phyloP scores from a whole-genome alignment of 2,113 vertebrate species.

The Antigone vipio region DNA sequence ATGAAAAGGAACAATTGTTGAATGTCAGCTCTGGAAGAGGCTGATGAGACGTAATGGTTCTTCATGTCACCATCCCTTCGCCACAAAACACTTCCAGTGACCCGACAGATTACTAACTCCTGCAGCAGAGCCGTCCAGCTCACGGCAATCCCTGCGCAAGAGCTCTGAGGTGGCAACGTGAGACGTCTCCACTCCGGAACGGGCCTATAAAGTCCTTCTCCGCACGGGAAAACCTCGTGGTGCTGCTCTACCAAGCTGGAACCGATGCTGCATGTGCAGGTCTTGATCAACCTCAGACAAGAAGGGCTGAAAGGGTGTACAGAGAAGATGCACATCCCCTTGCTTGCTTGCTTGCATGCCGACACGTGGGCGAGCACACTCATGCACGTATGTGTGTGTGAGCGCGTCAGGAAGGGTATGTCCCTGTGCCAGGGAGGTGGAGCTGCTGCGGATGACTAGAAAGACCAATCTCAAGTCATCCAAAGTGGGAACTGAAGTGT shows the following conservation, averaged over 20 bases:
- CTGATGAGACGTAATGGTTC: neutral
- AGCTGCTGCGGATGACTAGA: neutral
- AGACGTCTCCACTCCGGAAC: neutral
- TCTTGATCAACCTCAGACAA: neutral
- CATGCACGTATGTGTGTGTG: neutral
- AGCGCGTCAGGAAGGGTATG: neutral
- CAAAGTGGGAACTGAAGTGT: neutral
- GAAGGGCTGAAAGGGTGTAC: neutral
- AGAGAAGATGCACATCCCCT: accelerated
- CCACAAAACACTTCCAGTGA: neutral
- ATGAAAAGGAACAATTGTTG: neutral
- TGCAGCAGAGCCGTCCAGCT: neutral
- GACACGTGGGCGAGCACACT: neutral
- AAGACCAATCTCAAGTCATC: neutral
- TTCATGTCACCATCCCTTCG: neutral
- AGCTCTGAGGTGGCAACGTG: neutral
- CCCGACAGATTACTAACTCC: neutral
- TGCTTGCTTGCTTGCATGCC: neutral
- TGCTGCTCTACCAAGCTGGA: neutral
- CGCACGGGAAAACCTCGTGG: neutral
- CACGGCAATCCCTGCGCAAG: neutral
- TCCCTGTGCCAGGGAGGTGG: neutral
- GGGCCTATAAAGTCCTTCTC: neutral
- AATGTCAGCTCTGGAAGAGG: neutral
- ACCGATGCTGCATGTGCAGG: neutral